These are phyloP conservation scores for Whitmania pigra DNA, from an alignment of 1,140 invertebrate species.

Conservation along the genomic window DNA sequence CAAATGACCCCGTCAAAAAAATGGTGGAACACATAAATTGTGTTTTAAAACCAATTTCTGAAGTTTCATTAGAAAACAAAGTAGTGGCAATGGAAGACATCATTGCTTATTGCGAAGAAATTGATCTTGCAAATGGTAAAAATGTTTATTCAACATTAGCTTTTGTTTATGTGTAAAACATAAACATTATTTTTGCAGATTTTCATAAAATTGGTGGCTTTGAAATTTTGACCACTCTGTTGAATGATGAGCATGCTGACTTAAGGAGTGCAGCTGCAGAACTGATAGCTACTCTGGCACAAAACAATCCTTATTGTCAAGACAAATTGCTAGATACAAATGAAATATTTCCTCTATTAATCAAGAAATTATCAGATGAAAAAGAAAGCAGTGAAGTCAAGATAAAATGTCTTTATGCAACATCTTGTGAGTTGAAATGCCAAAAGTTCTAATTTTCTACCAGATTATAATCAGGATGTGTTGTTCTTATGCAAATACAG, in stretches of 20 bases:
- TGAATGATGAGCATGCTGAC: slow-evolving; percentile 50
- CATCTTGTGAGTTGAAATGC: slow-evolving; percentile 5
- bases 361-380: too few relatives aligned
- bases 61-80: slow-evolving; percentile 47
- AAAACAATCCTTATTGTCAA: slow-evolving; percentile 68
- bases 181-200: slow-evolving; percentile 45
- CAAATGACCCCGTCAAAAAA: slow-evolving; percentile 51
- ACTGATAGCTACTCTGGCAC: slow-evolving; percentile 57
- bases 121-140: slow-evolving; percentile 59
- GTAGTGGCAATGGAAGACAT: slow-evolving; percentile 51
- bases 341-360: too few relatives aligned
- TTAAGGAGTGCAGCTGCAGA: slow-evolving; percentile 53
- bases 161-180: neutral
- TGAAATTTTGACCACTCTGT: slow-evolving; percentile 52
- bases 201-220: slow-evolving; percentile 70
- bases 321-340: slow-evolving; percentile 47
- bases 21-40: slow-evolving; percentile 51
- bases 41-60: slow-evolving; percentile 46
- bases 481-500: too few relatives aligned
- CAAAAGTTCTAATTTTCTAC: neutral
- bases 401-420: neutral
- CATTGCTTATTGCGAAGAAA: slow-evolving; percentile 53
- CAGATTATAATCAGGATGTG: neutral
- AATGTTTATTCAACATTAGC: slow-evolving; percentile 19
- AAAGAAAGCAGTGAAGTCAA: slow-evolving; percentile 5